These are phyloP conservation scores for Rousettus leschenaultii DNA, from an alignment of 2,113 vertebrate species.

Conservation along the genomic window DNA sequence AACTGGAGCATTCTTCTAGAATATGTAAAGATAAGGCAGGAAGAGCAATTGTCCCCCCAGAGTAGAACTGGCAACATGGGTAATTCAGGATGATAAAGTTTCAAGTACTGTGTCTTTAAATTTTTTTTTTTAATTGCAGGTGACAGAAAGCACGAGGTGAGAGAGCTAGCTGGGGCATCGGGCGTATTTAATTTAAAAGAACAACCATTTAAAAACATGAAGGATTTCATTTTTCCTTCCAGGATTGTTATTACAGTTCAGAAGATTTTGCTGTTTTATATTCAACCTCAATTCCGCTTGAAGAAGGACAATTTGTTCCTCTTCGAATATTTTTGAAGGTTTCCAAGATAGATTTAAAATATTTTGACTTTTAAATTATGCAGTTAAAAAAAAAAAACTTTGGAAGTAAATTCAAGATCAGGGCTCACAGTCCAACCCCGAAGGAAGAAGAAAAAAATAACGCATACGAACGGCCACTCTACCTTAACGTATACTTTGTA, in stretches of 20 bases:
- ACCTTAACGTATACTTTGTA: too few species aligned
- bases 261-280: constrained; percentile 26
- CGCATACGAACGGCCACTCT: not conserved
- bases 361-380: not conserved
- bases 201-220: not conserved
- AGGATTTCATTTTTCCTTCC: not conserved
- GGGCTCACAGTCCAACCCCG: not conserved
- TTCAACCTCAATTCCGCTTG: constrained; percentile 24
- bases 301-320: constrained; percentile 31
- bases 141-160: not conserved
- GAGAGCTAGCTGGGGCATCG: not conserved
- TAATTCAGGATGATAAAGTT: not conserved
- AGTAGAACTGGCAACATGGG: not conserved
- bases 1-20: not conserved
- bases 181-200: constrained; percentile 50
- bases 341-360: constrained; percentile 39
- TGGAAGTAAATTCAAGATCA: not conserved
- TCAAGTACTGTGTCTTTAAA: not conserved
- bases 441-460: not conserved
- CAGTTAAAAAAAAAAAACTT: not conserved
- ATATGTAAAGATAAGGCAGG: not conserved
- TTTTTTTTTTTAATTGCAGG: constrained; percentile 21
- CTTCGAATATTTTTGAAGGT: not conserved
- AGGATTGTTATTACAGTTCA: constrained; percentile 5
- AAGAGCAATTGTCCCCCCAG: not conserved